A percentile compares a stretch with the other conserved stretches of the same genome.
These are phyloP conservation scores for Drosophila kokeensis DNA, from an alignment of 2,888 invertebrate genomes.

Conservation along the genomic window DNA sequence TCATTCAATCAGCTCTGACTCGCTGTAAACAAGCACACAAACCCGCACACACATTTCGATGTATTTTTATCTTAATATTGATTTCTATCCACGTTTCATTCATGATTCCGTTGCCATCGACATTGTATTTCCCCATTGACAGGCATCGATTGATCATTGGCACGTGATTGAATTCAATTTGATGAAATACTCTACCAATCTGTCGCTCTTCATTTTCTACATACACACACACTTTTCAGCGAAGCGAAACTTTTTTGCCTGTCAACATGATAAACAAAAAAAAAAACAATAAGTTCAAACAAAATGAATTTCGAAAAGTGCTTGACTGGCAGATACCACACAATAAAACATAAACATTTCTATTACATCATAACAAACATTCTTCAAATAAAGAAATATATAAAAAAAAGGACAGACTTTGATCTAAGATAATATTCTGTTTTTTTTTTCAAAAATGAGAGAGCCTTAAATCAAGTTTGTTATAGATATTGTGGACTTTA, in stretches of 20 bases:
- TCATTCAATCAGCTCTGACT: conserved; percentile 72
- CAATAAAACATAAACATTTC: not conserved
- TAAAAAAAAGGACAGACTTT: not conserved
- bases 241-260: conserved; percentile 20
- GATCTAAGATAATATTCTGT: not conserved
- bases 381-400: not conserved
- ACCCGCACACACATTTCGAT: conserved; percentile 1
- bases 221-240: conserved; percentile 44
- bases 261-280: conserved; percentile 16
- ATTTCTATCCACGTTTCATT: conserved; percentile 58
- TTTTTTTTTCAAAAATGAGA: not conserved
- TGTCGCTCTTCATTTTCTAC: conserved; percentile 55
- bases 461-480: not conserved
- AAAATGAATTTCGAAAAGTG: not conserved
- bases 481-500: too few relatives aligned
- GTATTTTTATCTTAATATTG: conserved; percentile 22
- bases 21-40: conserved; percentile 29
- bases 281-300: conserved; percentile 2
- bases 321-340: not conserved
- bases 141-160: conserved; percentile 80
- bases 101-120: conserved; percentile 62
- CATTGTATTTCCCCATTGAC: conserved; percentile 72
- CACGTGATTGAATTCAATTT: conserved; percentile 81
- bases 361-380: not conserved
- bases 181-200: conserved; percentile 77